Evolutionary conservation across 2,113 vertebrate species (phyloP), one percentile per base, ranked within the genome.

Genomic region (Thryonomys swinderianus): DNA sequence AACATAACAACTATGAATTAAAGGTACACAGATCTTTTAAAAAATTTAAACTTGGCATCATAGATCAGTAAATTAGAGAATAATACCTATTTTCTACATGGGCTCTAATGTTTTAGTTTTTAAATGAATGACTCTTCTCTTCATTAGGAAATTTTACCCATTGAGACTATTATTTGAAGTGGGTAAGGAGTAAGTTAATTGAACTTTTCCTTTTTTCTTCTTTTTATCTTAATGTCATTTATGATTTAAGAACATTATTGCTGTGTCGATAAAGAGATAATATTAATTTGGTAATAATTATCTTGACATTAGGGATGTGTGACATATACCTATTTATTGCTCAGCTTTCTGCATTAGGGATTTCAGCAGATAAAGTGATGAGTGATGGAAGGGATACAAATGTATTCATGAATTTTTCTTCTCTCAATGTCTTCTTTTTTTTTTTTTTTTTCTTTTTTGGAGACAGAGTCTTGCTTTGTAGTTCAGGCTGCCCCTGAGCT

Each of bases 381-480:
- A 76, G 25, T 91, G 87, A 78, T 23, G 66, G 23, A 90, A 90
- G 25, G n/a, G 62, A 48, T 42, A 32, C 55, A 80, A 62, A 90
- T 92, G 2, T 59, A 48, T 76, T 69, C 91, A 34, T 79, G 25
- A 82, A n/a, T 57, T 71, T 93, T 37, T 59, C n/a, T 90, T 85
- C 30, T 85, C 89, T 90, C 30, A 57, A 5, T 92, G 66, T 95
- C 45, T 85, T 80, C 34, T 95, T 87, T 78, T 76, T n/a, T 66
- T 90, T 80, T 90, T 91, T 76, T 48, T 94, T 93, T 86, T n/a
- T n/a, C n/a, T n/a, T n/a, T n/a, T n/a, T n/a, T n/a, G n/a, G n/a
- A n/a, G n/a, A n/a, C n/a, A n/a, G n/a, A n/a, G n/a, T n/a, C n/a
- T n/a, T n/a, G n/a, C n/a, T n/a, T n/a, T n/a, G n/a, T n/a, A n/a